Evolutionary conservation across 2,888 invertebrate genomes (phyloP), one percentile per base, ranked within the genome.

Genomic region (Atrina japonica): DNA sequence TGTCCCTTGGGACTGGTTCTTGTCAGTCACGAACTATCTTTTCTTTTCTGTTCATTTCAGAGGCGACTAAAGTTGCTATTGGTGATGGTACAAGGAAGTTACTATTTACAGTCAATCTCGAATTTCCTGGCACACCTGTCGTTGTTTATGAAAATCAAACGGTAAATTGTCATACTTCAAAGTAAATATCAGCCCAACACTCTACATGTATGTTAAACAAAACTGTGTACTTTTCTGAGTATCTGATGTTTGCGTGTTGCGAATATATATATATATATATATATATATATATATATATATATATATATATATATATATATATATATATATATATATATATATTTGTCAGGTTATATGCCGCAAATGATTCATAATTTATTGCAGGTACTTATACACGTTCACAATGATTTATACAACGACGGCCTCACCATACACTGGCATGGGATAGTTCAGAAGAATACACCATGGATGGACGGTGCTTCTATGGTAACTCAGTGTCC

Each of bases 361-460:
- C n/a, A n/a, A n/a, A n/a, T n/a, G n/a, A n/a, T n/a, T n/a, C n/a
- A n/a, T n/a, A n/a, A n/a, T n/a, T n/a, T n/a, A n/a, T 40, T 40
- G n/a, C 29, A 66, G 66, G 58, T 69, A 1, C 63, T 58, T 43
- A 49, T 58, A 6, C 35, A 47, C 14, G 58, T 63, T 14, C 30
- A 63, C 30, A 63, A 56, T 30, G 25, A 41, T 11, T 49, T 63
- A 21, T 23, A 45, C 2, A 47, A 56, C 21, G 69, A 69, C 23
- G 64, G 56, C 7, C 29, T 69, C 11, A 64, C 95, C 0, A 93
- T 97, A 18, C 97, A 97, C 86, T 97, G 96, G 96, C 97, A 97
- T 85, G 97, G 97, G 3, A 69, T 75, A 18, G 56, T 63, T 5
- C 78, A 78, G 64, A 29, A 35, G 23, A 55, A 58, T 29, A 78